Percentiles rank a stretch among this genome's conserved stretches.
Conservation (phyloP, 2,113 vertebrate species). For the Lepidothrix coronata region DNA sequence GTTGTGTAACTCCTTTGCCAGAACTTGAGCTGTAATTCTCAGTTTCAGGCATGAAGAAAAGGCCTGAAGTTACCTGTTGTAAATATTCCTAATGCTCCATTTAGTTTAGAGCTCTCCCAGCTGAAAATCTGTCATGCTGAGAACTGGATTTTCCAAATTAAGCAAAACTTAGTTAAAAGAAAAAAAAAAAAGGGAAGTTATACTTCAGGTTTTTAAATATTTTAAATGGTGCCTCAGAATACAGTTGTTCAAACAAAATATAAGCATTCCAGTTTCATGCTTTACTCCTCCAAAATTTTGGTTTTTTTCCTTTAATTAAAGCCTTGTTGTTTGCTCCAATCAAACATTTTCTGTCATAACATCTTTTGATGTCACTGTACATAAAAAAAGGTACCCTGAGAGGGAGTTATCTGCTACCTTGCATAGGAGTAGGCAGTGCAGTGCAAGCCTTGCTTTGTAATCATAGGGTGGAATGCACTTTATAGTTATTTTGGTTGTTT, state of each 20-base stretch:
- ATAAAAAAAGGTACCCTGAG: background rate
- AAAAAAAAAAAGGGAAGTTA: background rate
- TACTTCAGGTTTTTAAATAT: background rate
- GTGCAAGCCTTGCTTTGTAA: background rate
- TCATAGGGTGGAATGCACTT: background rate
- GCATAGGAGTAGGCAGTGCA: background rate
- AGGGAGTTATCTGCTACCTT: background rate
- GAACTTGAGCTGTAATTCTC: background rate
- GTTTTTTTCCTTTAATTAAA: background rate
- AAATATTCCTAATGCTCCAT: background rate
- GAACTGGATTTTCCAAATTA: background rate
- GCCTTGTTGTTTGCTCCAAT: background rate
- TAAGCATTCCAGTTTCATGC: background rate
- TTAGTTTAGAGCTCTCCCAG: background rate
- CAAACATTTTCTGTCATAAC: background rate
- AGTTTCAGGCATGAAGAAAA: background rate
- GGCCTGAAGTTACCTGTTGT: background rate
- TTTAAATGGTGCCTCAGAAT: background rate
- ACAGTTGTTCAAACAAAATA: background rate
- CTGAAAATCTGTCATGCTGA: background rate
- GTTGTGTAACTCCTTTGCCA: background rate
- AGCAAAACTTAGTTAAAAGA: background rate
- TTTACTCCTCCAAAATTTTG: background rate
- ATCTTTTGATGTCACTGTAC: background rate
- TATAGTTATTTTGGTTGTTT: background rate